Evolutionary conservation across 2,888 invertebrate species (phyloP).

Genomic region (Brachylomia viminalis): DNA sequence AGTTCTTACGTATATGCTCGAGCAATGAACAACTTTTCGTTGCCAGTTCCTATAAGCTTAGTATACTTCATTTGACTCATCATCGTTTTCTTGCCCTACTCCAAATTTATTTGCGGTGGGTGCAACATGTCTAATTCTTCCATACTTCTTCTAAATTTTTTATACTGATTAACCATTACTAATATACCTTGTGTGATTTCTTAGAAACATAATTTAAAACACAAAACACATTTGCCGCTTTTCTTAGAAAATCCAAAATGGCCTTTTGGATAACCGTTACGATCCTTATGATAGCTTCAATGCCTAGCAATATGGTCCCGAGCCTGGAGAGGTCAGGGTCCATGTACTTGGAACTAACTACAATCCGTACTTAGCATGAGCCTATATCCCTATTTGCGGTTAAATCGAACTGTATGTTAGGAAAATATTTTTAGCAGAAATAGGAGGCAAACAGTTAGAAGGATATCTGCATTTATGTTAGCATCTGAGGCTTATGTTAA

Average conservation of each 20-base stretch:
- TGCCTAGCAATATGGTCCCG: conserved; percentile 14
- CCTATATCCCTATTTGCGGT: conserved; percentile 23
- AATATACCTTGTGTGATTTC: too few species aligned
- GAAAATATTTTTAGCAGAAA: conserved; percentile 14
- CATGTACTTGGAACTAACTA: conserved; percentile 32
- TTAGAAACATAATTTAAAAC: background rate
- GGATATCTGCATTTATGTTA: background rate
- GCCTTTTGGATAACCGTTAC: conserved; percentile 2
- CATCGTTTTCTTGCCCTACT: too few species aligned
- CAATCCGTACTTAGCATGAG: conserved; percentile 1
- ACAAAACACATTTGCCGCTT: conserved; percentile 12
- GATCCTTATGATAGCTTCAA: conserved; percentile 15
- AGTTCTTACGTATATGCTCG: background rate
- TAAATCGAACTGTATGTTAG: conserved; percentile 16
- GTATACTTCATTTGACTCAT: background rate
- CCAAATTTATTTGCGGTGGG: too few species aligned
- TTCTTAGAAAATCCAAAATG: conserved; percentile 8
- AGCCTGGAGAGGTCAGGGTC: conserved; percentile 9
- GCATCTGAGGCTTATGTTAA: conserved; percentile 1
- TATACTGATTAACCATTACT: too few species aligned
- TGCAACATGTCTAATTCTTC: too few species aligned
- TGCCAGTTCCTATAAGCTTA: background rate
- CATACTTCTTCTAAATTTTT: background rate
- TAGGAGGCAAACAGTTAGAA: background rate
- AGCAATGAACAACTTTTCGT: background rate